Evolutionary conservation across 2,113 vertebrate genomes (phyloP).

Genomic region (Gopherus evgoodei): DNA sequence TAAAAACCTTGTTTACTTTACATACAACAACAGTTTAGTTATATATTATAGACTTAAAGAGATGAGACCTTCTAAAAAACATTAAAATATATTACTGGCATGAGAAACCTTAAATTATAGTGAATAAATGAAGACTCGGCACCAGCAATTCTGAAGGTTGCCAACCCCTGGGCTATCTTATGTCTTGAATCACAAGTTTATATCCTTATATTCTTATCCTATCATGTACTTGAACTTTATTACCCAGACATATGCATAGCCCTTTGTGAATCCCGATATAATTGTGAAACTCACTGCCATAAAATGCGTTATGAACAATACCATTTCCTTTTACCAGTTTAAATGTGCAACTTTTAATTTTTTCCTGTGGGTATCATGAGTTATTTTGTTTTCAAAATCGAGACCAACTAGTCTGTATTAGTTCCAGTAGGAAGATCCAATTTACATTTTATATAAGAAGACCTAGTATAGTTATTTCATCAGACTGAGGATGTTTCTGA

Average conservation of each 20-base stretch:
- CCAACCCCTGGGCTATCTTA: neutral
- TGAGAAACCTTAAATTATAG: too few relatives aligned
- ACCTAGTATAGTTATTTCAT: neutral
- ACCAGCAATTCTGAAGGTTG: too few relatives aligned
- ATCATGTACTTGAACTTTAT: fast-evolving
- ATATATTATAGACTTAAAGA: too few relatives aligned
- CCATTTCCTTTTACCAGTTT: neutral
- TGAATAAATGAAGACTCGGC: too few relatives aligned
- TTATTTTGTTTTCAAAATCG: neutral
- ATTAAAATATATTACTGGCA: too few relatives aligned
- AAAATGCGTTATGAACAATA: neutral
- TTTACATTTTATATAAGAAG: neutral
- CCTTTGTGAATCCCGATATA: neutral
- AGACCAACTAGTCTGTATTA: neutral
- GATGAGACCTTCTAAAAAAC: too few relatives aligned
- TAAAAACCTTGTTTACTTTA: too few relatives aligned
- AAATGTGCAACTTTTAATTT: neutral
- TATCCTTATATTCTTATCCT: neutral
- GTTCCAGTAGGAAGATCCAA: neutral
- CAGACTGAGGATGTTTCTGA: neutral
- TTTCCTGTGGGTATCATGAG: neutral
- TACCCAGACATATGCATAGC: neutral
- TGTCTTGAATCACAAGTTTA: slow-evolving; percentile 27
- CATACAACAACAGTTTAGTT: too few relatives aligned
- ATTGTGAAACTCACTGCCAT: neutral